These are phyloP conservation scores for Neoscelio sp. DNA, from an alignment of 2,888 invertebrate genomes.

Conservation along the genomic window DNA sequence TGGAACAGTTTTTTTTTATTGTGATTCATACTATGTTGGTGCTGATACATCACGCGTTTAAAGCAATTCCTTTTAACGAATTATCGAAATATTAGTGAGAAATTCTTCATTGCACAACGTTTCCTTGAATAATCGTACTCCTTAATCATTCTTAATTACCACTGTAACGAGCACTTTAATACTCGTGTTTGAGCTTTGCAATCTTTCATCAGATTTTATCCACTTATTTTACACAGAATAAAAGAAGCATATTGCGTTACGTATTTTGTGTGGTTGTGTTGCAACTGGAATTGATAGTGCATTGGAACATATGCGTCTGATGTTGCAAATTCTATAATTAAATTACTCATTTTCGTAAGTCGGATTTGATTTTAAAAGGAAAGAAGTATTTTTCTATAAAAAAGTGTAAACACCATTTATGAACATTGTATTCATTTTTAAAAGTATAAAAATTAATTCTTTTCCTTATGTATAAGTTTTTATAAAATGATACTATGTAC, in stretches of 20 bases:
- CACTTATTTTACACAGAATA: background rate
- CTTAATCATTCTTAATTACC: background rate
- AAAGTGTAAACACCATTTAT: no score
- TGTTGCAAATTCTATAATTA: background rate
- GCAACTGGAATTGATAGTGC: background rate
- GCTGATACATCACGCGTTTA: background rate
- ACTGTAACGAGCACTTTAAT: background rate
- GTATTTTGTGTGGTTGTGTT: conserved; percentile 1
- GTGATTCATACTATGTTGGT: background rate
- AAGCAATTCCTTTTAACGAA: background rate
- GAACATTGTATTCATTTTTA: no score
- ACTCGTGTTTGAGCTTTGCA: background rate
- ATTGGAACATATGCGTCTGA: background rate
- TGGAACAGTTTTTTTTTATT: no score
- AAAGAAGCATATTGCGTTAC: conserved; percentile 16
- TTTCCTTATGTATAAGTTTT: no score
- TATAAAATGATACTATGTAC: no score
- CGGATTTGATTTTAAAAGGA: no score
- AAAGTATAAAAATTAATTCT: no score
- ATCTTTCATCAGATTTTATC: conserved; percentile 23
- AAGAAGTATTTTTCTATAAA: no score
- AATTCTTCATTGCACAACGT: background rate
- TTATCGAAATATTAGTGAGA: background rate
- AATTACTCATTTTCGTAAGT: no score
- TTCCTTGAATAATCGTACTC: background rate